Evolutionary conservation across 2,113 vertebrate species (phyloP).

Genomic region (Osmerus eperlanus): DNA sequence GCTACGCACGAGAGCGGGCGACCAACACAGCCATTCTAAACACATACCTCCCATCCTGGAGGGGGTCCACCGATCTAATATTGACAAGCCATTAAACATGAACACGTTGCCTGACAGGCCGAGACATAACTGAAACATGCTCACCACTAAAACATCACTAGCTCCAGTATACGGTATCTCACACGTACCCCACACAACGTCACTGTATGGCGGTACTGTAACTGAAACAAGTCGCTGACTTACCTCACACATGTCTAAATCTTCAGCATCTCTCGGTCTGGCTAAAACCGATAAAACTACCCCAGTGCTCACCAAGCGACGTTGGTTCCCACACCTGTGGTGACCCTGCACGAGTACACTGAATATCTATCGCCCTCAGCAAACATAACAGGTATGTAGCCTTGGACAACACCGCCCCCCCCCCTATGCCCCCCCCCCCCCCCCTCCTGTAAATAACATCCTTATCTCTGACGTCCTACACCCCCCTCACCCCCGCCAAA

Average conservation of each 20-base stretch:
- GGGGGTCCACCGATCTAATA: neutral
- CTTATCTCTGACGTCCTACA: conserved; percentile 40
- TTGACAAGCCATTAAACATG: neutral
- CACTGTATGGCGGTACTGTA: too few relatives aligned
- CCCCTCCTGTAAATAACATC: conserved; percentile 17
- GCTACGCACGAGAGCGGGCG: neutral
- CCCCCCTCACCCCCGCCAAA: neutral
- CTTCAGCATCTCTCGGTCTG: too few relatives aligned
- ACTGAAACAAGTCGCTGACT: too few relatives aligned
- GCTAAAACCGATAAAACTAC: neutral
- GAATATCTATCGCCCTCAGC: conserved; percentile 42
- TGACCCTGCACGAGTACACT: conserved; percentile 40
- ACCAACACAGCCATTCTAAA: neutral
- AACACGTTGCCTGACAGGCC: neutral
- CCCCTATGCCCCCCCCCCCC: neutral
- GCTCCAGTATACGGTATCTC: too few relatives aligned
- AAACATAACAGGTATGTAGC: conserved; percentile 46
- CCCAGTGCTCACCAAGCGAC: neutral
- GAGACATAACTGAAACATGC: neutral
- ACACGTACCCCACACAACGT: too few relatives aligned
- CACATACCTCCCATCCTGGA: neutral
- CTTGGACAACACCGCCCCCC: conserved; percentile 24
- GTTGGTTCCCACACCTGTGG: conserved; percentile 10
- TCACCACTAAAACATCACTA: too few relatives aligned
- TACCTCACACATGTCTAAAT: too few relatives aligned